A percentile compares a stretch with the other conserved stretches of the same genome.
phyloP scores from a whole-genome alignment of 2,113 vertebrate species.

The Pseudonaja textilis region DNA sequence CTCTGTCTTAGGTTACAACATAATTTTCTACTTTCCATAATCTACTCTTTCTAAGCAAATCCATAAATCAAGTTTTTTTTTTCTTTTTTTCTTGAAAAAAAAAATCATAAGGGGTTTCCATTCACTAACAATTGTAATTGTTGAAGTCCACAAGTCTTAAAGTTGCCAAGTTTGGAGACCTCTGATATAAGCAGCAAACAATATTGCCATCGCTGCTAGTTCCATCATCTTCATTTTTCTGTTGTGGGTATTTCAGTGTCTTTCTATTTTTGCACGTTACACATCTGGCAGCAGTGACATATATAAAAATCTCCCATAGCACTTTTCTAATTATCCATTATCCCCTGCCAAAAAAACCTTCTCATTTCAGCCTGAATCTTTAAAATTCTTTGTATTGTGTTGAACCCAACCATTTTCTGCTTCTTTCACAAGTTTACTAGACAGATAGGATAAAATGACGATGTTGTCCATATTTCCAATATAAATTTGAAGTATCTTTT shows the following conservation, averaged over 20 bases:
- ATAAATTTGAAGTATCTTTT: not conserved
- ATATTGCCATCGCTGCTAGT: not conserved
- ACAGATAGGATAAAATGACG: not conserved
- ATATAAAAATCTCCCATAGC: not conserved
- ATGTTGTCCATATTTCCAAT: not conserved
- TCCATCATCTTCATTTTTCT: not conserved
- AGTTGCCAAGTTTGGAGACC: too few relatives aligned
- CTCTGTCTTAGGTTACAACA: not conserved
- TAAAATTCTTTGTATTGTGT: not conserved
- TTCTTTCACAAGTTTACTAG: not conserved
- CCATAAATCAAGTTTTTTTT: not conserved
- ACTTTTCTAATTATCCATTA: not conserved
- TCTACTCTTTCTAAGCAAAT: not conserved
- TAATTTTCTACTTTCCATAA: not conserved
- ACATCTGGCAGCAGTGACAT: not conserved
- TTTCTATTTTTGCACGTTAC: not conserved
- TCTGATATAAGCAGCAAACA: not conserved
- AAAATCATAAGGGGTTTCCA: not conserved
- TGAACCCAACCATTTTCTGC: not conserved
- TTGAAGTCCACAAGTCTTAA: not conserved
- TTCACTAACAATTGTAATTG: not conserved
- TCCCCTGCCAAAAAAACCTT: not conserved
- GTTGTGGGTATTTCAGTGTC: not conserved
- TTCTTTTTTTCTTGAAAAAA: not conserved
- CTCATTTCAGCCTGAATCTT: not conserved